A percentile compares a stretch with the other conserved stretches of the same genome.
These are phyloP conservation scores for Pandemis cinnamomeana DNA, from an alignment of 2,888 invertebrate species.

Conservation along the genomic window DNA sequence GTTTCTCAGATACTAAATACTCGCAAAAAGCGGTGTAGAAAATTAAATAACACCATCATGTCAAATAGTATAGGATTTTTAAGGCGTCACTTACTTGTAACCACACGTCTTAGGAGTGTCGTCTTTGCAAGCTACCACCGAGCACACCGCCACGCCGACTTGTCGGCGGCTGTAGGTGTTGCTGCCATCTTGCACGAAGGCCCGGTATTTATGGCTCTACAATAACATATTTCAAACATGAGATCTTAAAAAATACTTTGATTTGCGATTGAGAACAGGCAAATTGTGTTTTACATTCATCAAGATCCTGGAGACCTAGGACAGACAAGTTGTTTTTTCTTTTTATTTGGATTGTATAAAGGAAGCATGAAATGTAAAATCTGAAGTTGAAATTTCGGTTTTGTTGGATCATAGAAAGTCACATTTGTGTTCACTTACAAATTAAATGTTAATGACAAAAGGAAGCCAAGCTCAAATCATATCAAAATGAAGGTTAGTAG, in stretches of 20 bases:
- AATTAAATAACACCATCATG: no score
- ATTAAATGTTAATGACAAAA: neutral
- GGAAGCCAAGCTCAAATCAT: neutral
- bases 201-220: conserved; percentile 70
- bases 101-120: conserved; percentile 71
- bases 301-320: no score
- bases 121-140: conserved; percentile 71
- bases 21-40: no score
- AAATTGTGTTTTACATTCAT: no score
- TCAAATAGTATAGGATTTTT: no score
- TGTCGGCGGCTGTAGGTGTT: conserved; percentile 67
- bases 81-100: conserved; percentile 56
- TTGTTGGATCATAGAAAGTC: no score
- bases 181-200: conserved; percentile 78
- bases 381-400: no score
- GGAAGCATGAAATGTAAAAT: no score
- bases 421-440: neutral
- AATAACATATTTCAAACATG: conserved; percentile 42
- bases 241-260: neutral
- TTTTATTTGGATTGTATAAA: no score
- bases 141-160: conserved; percentile 65
- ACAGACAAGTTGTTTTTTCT: no score
- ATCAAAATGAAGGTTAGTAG: neutral
- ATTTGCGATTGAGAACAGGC: neutral
- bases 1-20: no score